Evolutionary conservation across 2,888 invertebrate species (phyloP).

Genomic region (Hydroisotoma schaefferi): DNA sequence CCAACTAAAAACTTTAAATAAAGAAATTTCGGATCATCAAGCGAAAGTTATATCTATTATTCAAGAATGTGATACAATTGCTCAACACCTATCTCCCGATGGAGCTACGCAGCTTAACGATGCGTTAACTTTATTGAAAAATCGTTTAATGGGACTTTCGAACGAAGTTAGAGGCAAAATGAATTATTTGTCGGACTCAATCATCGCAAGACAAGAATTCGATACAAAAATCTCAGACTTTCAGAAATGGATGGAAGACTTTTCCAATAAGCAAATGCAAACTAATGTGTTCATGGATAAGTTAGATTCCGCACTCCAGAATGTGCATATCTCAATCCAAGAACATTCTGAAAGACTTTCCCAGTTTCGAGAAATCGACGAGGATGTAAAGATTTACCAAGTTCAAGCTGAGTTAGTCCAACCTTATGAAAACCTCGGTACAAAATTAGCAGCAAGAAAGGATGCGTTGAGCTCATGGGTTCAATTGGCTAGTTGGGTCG

Average conservation of each 20-base stretch:
- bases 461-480: slow-evolving; percentile 74
- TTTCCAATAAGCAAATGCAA: slow-evolving; percentile 68
- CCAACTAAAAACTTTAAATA: slow-evolving; percentile 57
- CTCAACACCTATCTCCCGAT: slow-evolving; percentile 72
- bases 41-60: slow-evolving; percentile 74
- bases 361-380: slow-evolving; percentile 71
- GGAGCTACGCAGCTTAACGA: slow-evolving; percentile 69
- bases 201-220: slow-evolving; percentile 67
- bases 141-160: slow-evolving; percentile 68
- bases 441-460: slow-evolving; percentile 71
- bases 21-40: slow-evolving; percentile 80
- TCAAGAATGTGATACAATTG: slow-evolving; percentile 74
- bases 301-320: slow-evolving; percentile 72
- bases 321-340: slow-evolving; percentile 73
- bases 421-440: slow-evolving; percentile 70
- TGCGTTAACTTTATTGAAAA: slow-evolving; percentile 69
- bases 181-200: slow-evolving; percentile 69
- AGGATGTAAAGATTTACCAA: slow-evolving; percentile 62
- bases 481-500: slow-evolving; percentile 69
- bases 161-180: slow-evolving; percentile 72
- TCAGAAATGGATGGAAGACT: slow-evolving; percentile 72
- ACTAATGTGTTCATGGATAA: slow-evolving; percentile 76
- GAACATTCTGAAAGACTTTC: slow-evolving; percentile 76
- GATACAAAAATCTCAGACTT: slow-evolving; percentile 73
- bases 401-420: slow-evolving; percentile 60